Evolutionary conservation across 2,888 invertebrate species (phyloP).

Genomic region (Acronicta aceris): DNA sequence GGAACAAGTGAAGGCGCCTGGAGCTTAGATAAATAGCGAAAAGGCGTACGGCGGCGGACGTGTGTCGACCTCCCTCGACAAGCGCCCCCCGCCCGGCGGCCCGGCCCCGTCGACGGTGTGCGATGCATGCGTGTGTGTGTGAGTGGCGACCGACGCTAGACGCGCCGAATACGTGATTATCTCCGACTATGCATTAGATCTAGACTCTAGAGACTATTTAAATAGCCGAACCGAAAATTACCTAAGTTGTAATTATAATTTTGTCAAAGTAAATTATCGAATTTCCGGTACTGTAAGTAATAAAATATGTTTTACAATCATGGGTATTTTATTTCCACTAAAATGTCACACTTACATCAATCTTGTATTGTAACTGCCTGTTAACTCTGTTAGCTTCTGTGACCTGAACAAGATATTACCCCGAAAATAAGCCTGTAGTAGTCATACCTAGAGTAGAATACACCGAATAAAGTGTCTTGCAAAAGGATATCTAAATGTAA

Average conservation of each 20-base stretch:
- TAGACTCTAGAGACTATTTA: conserved; percentile 88
- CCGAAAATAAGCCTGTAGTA: too few relatives aligned
- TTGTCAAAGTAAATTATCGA: conserved; percentile 87
- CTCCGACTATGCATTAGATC: conserved; percentile 79
- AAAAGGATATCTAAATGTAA: too few relatives aligned
- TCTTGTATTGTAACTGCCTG: not conserved
- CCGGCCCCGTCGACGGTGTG: conserved; percentile 49
- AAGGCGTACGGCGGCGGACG: conserved; percentile 78
- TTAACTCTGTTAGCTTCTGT: too few relatives aligned
- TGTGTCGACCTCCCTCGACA: conserved; percentile 88
- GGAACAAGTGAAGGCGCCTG: conserved; percentile 59
- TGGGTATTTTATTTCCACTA: conserved; percentile 52
- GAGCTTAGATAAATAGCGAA: conserved; percentile 74
- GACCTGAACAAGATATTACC: too few relatives aligned
- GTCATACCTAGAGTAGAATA: too few relatives aligned
- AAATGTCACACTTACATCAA: conserved; percentile 3
- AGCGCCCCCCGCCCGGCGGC: conserved; percentile 79
- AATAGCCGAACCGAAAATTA: conserved; percentile 83
- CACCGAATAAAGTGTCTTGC: too few relatives aligned
- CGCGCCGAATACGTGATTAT: conserved; percentile 64
- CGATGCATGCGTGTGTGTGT: conserved; percentile 66
- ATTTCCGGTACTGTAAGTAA: conserved; percentile 86
- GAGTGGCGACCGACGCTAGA: conserved; percentile 61
- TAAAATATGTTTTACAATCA: conserved; percentile 80
- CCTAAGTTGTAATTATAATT: conserved; percentile 84